A percentile compares a stretch with the other conserved stretches of the same genome.
Evolutionary conservation across 1,140 invertebrate species (phyloP).

Genomic region (Zaprionus gabonicus): DNA sequence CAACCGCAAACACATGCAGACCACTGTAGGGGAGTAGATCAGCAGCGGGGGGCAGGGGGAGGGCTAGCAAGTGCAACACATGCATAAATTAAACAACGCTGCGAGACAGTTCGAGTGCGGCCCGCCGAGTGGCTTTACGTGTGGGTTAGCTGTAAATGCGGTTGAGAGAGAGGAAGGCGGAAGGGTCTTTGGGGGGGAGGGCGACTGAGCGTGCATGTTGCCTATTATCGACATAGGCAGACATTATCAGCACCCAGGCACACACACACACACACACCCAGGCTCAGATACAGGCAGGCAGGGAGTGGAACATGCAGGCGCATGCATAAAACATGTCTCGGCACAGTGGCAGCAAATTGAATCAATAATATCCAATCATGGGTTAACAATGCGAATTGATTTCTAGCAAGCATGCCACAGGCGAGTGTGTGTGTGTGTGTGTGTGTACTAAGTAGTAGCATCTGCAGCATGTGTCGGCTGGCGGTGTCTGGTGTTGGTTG

Average conservation of each 20-base stretch:
- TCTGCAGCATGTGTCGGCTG: slow-evolving; percentile 2
- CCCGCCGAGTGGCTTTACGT: slow-evolving; percentile 14
- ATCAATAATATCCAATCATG: slow-evolving; percentile 84
- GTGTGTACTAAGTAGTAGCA: background rate
- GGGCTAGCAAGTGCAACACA: slow-evolving; percentile 46
- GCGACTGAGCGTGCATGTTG: slow-evolving; percentile 63
- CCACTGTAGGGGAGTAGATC: background rate
- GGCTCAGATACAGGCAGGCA: slow-evolving; percentile 9
- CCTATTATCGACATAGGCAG: slow-evolving; percentile 70
- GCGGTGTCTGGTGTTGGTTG: background rate
- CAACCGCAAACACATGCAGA: background rate
- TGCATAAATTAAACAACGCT: slow-evolving; percentile 71
- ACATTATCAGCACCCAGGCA: slow-evolving; percentile 61
- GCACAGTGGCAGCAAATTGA: slow-evolving; percentile 79
- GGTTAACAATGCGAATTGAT: slow-evolving; percentile 84
- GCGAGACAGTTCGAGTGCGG: slow-evolving; percentile 26
- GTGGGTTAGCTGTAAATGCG: background rate
- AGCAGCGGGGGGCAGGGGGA: background rate
- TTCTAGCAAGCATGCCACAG: slow-evolving; percentile 72
- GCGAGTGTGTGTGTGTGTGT: background rate
- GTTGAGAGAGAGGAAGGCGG: background rate
- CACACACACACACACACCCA: slow-evolving; percentile 14
- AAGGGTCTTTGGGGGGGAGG: slow-evolving; percentile 7
- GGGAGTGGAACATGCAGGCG: slow-evolving; percentile 14
- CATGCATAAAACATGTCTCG: slow-evolving; percentile 80